Base-by-base conservation (phyloP, 2,888 invertebrate species). In the Matsumyia berberina region DNA sequence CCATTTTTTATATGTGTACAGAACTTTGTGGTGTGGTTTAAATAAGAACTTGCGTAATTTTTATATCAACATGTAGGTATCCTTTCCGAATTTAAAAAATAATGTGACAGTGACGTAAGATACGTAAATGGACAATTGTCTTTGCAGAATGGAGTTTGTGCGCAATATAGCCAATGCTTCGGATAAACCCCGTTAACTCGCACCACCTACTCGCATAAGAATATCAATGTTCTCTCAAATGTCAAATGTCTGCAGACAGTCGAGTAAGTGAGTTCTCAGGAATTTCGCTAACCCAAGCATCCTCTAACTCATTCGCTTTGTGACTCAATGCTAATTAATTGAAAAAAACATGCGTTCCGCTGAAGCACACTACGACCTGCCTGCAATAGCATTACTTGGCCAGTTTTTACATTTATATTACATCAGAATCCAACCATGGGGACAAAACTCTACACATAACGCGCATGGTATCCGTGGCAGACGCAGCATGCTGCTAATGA, bases 351-450 rank as follows among this genome's bases (percentile, higher is more conserved):
- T 8, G 8, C 42, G 15, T 12, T 42, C 42, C 42, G 15, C 6
- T 42, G 15, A 42, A 42, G 11, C 51, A 35, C 24, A 67, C 67
- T 53, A 42, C 53, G 67, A 69, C 57, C 69, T 58, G 70, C 64
- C 70, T 58, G 55, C 53, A 55, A 12, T 33, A 19, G 8, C 33
- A 33, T 17, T n/a, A 15, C 3, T n/a, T 11, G 9, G 17, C n/a
- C 12, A 2, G 1, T 44, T n/a, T 19, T 7, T 53, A 8, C 37
- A 24, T n/a, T 2, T 46, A 46, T 57, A 37, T 72, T 72, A 72
- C 72, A 72, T 72, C 72, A 72, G 72, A 72, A 17, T 66, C 17
- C 24, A 53, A 66, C 37, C 15, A 31, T 35, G 35, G 37, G 15
- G 37, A 29, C 37, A 15, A 66, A 39, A 17, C 35, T 33, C 35